Conservation (phyloP, 1,140 invertebrate species). For the Leptinotarsa lineolata region DNA sequence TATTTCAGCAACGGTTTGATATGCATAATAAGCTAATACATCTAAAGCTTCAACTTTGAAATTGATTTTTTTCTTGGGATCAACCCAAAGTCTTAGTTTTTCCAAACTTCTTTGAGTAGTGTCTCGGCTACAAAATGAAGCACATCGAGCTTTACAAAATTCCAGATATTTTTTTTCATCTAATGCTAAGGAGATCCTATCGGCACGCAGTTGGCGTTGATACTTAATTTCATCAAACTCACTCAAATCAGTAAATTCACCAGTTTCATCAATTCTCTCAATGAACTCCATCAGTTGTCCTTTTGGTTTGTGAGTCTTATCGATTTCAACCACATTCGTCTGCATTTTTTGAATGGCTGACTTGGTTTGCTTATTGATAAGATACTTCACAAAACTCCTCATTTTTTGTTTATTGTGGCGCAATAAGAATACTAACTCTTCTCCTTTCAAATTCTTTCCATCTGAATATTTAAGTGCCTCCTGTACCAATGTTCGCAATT, state of each 20-base stretch:
- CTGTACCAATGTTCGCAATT: slow-evolving; percentile 63
- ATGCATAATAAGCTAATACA: slow-evolving; percentile 70
- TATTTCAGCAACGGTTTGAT: slow-evolving; percentile 73
- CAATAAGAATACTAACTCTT: slow-evolving; percentile 70
- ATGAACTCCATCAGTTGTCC: slow-evolving; percentile 57
- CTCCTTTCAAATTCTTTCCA: slow-evolving; percentile 57
- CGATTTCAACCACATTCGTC: slow-evolving; percentile 29
- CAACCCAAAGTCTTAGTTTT: slow-evolving; percentile 60
- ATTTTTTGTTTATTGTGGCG: slow-evolving; percentile 63
- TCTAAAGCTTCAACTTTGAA: slow-evolving; percentile 61
- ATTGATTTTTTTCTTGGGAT: slow-evolving; percentile 58
- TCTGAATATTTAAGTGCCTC: slow-evolving; percentile 62
- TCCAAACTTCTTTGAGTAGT: slow-evolving; percentile 51
- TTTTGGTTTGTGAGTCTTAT: slow-evolving; percentile 41
- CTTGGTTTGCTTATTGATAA: slow-evolving; percentile 47
- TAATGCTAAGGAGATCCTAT: slow-evolving; percentile 60
- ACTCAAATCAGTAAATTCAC: slow-evolving; percentile 59
- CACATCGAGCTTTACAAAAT: slow-evolving; percentile 52
- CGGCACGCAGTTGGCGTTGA: slow-evolving; percentile 59
- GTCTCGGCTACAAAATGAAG: slow-evolving; percentile 45
- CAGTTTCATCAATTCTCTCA: slow-evolving; percentile 62
- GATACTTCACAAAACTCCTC: slow-evolving; percentile 54
- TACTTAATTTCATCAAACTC: slow-evolving; percentile 61
- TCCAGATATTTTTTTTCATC: slow-evolving; percentile 62
- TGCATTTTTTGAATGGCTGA: slow-evolving; percentile 52